Base-by-base conservation (phyloP, 1,140 invertebrate genomes). In the Euglossa dilemma region DNA sequence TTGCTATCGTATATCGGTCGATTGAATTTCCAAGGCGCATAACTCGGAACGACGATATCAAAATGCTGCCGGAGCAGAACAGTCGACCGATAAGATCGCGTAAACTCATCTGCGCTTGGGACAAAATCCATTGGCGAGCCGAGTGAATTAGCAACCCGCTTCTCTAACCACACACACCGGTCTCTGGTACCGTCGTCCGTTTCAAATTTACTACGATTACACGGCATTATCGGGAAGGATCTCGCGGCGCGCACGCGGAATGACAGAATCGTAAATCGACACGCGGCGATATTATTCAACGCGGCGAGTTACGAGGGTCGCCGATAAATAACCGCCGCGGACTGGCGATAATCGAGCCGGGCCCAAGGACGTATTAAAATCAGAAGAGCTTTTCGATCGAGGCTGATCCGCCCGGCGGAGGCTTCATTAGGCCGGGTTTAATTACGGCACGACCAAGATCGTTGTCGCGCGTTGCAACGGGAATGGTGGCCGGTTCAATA, bases 361-460 rank as follows among this genome's bases (percentile, higher is more conserved):
- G 16, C 20, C 14, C 47, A 47, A 50, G 57, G 25, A 67, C 66
- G 66, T 36, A 82, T 85, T 76, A 66, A 69, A 54, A 77, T 50
- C 59, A 66, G 54, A 74, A 18, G 63, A 52, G 50, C 69, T 73
- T 79, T 70, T 66, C 78, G 84, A 85, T 77, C 85, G 77, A 36
- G 81, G 7, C 4, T 81, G 84, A 81, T 87, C 86, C 87, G 89
- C 85, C 77, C 86, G 81, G 82, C 87, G 86, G 91, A 89, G 56
- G 86, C 90, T 92, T 93, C 92, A 91, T 93, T 93, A 93, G 36
- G 91, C 88, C 69, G 85, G 82, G 83, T 92, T 90, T 92, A 93
- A 93, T 93, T 93, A 91, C 87, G 81, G 89, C 78, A 79, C 83
- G 88, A 91, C 83, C 64, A 86, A 91, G 90, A 93, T 92, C 90